A percentile compares a stretch with the other conserved stretches of the same genome.
phyloP scores from a whole-genome alignment of 2,113 vertebrate species.

The Tragulus kanchil region DNA sequence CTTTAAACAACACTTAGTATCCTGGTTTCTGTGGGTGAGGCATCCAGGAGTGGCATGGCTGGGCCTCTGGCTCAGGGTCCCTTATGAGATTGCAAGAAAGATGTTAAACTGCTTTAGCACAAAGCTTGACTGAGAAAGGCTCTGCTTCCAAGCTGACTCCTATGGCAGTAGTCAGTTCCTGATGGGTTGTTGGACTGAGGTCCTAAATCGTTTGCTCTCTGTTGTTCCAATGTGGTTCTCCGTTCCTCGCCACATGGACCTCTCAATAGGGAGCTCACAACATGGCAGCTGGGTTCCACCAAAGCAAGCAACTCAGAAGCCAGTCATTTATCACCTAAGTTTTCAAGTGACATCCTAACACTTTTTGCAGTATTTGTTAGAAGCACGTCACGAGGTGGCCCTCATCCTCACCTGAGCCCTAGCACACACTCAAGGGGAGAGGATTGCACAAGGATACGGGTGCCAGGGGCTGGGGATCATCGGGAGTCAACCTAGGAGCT shows the following conservation, averaged over 20 bases:
- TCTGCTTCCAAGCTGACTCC: not conserved
- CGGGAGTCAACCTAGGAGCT: not conserved
- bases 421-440: no score
- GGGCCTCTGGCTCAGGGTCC: not conserved
- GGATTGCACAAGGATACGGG: not conserved
- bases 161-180: not conserved
- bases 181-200: not conserved
- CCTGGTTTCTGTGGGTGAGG: not conserved
- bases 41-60: no score
- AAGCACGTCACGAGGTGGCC: not conserved
- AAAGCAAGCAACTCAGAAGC: not conserved
- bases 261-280: not conserved
- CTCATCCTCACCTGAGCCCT: not conserved
- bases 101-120: no score
- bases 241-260: not conserved
- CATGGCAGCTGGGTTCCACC: not conserved
- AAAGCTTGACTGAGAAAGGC: not conserved
- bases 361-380: not conserved
- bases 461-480: not conserved
- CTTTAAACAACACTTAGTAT: not conserved
- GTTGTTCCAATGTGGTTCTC: not conserved
- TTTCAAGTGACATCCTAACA: not conserved
- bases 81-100: accelerated
- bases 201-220: not conserved
- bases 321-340: not conserved